A percentile compares a stretch with the other conserved stretches of the same genome.
These are phyloP conservation scores for Papilio dardanus DNA, from an alignment of 1,140 invertebrate species.

Conservation along the genomic window DNA sequence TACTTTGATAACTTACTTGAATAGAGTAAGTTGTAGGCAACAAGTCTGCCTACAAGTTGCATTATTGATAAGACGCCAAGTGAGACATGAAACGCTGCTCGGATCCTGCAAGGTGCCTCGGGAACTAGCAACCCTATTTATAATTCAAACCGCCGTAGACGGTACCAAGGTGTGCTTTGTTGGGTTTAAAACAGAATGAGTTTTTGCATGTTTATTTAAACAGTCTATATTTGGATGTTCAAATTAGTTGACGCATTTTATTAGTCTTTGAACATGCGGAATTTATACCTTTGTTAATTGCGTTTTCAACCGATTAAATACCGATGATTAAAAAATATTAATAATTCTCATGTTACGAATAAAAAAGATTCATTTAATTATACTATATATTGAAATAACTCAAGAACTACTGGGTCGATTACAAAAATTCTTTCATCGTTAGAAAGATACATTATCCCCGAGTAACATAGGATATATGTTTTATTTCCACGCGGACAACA, in stretches of 20 bases:
- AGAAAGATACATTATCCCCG: too few species aligned
- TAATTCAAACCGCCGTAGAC: neutral
- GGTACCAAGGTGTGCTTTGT: neutral
- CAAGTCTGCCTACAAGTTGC: constrained; percentile 13
- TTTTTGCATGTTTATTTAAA: too few species aligned
- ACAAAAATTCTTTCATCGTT: too few species aligned
- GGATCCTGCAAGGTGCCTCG: neutral
- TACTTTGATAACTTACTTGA: neutral
- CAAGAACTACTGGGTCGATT: too few species aligned
- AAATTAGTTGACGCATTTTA: neutral
- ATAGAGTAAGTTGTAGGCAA: neutral
- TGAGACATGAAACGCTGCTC: neutral
- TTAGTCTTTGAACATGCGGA: too few species aligned
- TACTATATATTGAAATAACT: too few species aligned
- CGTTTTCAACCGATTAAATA: too few species aligned
- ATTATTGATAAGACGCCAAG: constrained; percentile 8
- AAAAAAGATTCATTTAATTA: too few species aligned
- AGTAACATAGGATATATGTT: too few species aligned
- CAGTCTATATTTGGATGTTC: neutral
- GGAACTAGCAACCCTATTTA: neutral
- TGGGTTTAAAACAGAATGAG: neutral
- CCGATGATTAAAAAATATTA: too few species aligned
- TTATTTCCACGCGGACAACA: too few species aligned
- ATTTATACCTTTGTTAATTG: too few species aligned
- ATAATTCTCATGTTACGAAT: neutral